Base-by-base conservation (phyloP, 2,113 vertebrate genomes). In the Hippocampus barbouri region DNA sequence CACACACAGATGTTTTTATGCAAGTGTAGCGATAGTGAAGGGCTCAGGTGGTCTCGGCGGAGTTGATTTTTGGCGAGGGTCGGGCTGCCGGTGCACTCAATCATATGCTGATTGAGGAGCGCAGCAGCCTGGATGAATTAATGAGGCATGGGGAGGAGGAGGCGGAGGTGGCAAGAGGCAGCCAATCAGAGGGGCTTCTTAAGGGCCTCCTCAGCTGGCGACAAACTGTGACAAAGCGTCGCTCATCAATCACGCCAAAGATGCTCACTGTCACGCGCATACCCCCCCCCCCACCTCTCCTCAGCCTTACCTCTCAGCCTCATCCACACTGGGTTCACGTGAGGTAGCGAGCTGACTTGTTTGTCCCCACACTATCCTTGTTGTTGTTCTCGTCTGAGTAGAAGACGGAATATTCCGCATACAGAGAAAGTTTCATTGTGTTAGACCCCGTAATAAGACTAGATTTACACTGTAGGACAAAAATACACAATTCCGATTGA, bases 221-320 rank as follows among this genome's bases (percentile, higher is more conserved):
- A 77, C 80, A 85, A 85, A 79, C 77, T 86, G 79, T 77, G 79
- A 81, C 76, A 79, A 83, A 86, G 67, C 66, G 75, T 70, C 66
- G 72, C 60, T 74, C 75, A 89, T 92, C 88, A 87, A 84, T 91
- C 86, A 89, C 53, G 57, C 47, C 41, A 53, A 66, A 69, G 69
- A 74, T 4, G 9, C 30, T 10, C 41, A 60, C 43, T 43, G 41
- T 56, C 73, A 54, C 66, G 67, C 30, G 51, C 41, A 64, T 53
- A 21, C 54, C 8, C 16, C 41, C n/a, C 25, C 7, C 8, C 49
- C 27, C 5, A 5, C 4, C 34, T 6, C 34, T 1, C 3, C 27
- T 56, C 27, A 38, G 43, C 81, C 53, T 72, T 30, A 30, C 30
- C 30, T 30, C 30, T 30, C 30, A 53, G 43, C 81, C 53, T 72